Percentiles rank a stretch among this genome's conserved stretches.
Conservation (phyloP, 2,888 invertebrate species). For the Stegana nigrithorax region DNA sequence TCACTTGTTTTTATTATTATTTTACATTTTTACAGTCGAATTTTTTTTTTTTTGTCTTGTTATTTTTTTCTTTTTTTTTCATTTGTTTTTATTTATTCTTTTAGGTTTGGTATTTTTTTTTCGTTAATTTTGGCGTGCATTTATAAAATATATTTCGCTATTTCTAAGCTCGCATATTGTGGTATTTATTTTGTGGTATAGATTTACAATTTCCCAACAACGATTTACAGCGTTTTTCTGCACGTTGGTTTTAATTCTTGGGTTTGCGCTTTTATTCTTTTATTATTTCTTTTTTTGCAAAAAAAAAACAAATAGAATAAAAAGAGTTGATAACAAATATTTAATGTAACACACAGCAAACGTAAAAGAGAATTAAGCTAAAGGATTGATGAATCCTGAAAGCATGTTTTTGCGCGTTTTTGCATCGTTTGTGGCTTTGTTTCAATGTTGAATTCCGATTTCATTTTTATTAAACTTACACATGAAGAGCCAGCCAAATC, state of each 20-base stretch:
- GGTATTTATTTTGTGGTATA: slow-evolving; percentile 51
- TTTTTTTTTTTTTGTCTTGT: too few species aligned
- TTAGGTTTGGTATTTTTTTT: too few species aligned
- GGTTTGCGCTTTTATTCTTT: slow-evolving; percentile 23
- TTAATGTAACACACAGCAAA: too few species aligned
- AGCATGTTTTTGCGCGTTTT: background rate
- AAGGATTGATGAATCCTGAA: background rate
- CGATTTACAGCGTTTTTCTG: slow-evolving; percentile 28
- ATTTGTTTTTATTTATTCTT: too few species aligned
- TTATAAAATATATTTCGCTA: background rate
- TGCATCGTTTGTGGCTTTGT: background rate
- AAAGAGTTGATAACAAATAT: background rate
- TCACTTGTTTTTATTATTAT: too few species aligned
- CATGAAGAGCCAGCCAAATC: too few species aligned
- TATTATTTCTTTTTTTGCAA: slow-evolving; percentile 30
- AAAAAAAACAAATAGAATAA: background rate
- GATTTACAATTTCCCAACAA: slow-evolving; percentile 50
- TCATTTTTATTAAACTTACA: slow-evolving; percentile 4
- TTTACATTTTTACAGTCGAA: too few species aligned
- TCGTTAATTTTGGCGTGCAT: too few species aligned
- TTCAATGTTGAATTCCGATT: background rate
- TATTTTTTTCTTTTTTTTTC: too few species aligned
- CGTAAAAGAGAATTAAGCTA: too few species aligned
- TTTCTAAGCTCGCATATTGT: too few species aligned
- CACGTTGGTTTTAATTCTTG: too few species aligned